phyloP scores from a whole-genome alignment of 2,113 vertebrate species.

The Tylochromis polylepis region DNA sequence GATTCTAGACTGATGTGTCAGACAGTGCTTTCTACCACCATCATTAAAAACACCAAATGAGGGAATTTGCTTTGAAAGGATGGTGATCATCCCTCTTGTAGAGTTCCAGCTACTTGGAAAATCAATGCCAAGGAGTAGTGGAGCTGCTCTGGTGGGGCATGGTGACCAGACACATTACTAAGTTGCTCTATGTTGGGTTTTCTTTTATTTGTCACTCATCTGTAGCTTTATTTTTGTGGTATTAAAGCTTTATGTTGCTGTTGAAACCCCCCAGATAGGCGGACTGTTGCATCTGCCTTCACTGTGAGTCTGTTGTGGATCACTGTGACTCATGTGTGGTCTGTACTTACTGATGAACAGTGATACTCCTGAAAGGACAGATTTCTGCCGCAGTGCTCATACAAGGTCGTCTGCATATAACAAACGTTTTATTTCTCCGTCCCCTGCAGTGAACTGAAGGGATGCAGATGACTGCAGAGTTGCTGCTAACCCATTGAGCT shows the following conservation, averaged over 20 bases:
- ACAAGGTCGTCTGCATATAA: slow-evolving; percentile 1
- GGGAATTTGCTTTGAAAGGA: neutral
- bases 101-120: neutral
- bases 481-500: neutral
- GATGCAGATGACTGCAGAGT: neutral
- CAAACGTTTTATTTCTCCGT: neutral
- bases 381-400: neutral
- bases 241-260: neutral
- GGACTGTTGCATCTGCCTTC: neutral
- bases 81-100: neutral
- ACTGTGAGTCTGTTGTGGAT: neutral
- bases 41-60: neutral
- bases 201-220: neutral
- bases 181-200: neutral
- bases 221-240: neutral
- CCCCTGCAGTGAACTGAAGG: neutral
- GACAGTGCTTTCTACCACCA: neutral
- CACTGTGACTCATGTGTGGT: neutral
- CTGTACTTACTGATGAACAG: slow-evolving; percentile 3
- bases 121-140: neutral
- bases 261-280: neutral
- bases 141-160: neutral
- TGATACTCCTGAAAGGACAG: neutral
- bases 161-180: neutral
- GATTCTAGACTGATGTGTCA: neutral